Percentiles rank a stretch among this genome's conserved stretches.
These are phyloP conservation scores for Catharus ustulatus DNA, from an alignment of 2,797 vertebrate species.

Conservation along the genomic window DNA sequence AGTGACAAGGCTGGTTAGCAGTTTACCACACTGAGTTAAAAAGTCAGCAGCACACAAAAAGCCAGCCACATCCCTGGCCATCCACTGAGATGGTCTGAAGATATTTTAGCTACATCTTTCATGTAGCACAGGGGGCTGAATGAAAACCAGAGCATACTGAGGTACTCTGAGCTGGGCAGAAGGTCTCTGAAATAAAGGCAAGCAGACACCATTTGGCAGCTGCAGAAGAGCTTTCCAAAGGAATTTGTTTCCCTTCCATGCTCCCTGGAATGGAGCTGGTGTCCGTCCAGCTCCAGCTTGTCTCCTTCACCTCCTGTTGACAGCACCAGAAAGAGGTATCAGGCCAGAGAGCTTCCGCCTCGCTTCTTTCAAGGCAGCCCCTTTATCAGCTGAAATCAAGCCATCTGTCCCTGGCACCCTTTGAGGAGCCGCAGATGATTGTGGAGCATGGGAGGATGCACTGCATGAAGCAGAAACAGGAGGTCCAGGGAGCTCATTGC, in stretches of 20 bases:
- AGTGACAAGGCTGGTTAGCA: neutral
- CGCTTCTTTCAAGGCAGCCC: neutral
- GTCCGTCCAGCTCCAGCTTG: neutral
- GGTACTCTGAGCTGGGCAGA: neutral
- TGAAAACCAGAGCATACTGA: neutral
- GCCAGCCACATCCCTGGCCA: rapidly evolving
- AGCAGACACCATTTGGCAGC: neutral
- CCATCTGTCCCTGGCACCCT: neutral
- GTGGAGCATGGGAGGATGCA: neutral
- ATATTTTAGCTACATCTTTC: neutral
- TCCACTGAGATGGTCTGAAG: neutral
- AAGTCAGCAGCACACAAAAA: neutral
- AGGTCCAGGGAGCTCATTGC: neutral
- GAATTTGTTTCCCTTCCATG: neutral
- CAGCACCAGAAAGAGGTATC: slow-evolving; percentile 16
- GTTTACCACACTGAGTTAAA: neutral
- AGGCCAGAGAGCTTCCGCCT: neutral
- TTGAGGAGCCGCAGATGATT: neutral
- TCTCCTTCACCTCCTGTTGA: neutral
- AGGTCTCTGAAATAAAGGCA: neutral
- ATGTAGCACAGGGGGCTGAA: rapidly evolving
- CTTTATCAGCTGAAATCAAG: slow-evolving; percentile 14
- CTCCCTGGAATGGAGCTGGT: neutral
- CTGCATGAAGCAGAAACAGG: neutral
- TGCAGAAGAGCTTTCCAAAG: neutral